Conservation (phyloP, 2,797 vertebrate genomes). For the Danio tinwini region DNA sequence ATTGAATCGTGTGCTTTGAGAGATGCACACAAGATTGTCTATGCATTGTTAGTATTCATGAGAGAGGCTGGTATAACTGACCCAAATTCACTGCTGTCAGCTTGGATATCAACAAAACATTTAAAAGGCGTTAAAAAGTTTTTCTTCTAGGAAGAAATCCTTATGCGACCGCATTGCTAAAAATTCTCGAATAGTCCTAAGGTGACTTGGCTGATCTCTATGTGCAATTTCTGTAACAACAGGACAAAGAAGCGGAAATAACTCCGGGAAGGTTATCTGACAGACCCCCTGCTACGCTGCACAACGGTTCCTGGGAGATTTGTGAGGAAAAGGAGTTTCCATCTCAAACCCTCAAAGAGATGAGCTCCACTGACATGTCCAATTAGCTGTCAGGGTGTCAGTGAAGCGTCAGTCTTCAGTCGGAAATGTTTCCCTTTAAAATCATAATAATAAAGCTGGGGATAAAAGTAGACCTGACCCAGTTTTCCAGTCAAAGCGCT, state of each 20-base stretch:
- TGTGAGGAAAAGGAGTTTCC: conserved; percentile 1
- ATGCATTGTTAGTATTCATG: conserved; percentile 37
- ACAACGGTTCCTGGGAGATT: neutral
- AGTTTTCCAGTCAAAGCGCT: conserved; percentile 62
- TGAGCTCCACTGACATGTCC: conserved; percentile 20
- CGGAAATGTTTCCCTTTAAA: conserved; percentile 46
- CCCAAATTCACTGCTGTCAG: conserved; percentile 20
- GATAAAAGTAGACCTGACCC: conserved; percentile 61
- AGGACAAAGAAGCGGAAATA: conserved; percentile 26
- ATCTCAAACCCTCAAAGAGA: conserved; percentile 6
- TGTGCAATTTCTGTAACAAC: conserved; percentile 36
- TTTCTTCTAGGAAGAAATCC: neutral
- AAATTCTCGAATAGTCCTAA: neutral
- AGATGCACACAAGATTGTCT: conserved; percentile 26
- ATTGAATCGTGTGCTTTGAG: conserved; percentile 20
- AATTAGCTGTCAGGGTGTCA: conserved; percentile 64
- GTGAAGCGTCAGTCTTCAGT: conserved; percentile 58
- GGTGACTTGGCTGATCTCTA: conserved; percentile 33
- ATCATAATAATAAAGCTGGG: conserved; percentile 48
- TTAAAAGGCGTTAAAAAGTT: conserved; percentile 3
- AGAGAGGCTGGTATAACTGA: conserved; percentile 16
- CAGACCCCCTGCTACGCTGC: conserved; percentile 1
- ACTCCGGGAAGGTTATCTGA: conserved; percentile 24
- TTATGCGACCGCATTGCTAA: neutral
- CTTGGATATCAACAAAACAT: conserved; percentile 33